Conservation (phyloP, 2,113 vertebrate species). For the Natator depressus region DNA sequence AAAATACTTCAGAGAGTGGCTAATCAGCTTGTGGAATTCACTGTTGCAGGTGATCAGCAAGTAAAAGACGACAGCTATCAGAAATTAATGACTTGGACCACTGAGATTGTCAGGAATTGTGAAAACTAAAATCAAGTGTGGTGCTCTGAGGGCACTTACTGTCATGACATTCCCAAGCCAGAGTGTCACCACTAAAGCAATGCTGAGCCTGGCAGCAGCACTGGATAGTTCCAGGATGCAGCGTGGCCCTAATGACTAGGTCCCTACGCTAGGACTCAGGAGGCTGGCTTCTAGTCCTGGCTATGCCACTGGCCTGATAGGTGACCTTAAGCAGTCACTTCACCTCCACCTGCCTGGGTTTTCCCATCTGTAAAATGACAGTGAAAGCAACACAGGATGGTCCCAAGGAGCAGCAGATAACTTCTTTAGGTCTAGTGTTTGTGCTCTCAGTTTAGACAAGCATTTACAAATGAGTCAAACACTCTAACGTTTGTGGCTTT, state of each 20-base stretch:
- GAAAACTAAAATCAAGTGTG: background rate
- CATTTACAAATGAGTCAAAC: too few relatives aligned
- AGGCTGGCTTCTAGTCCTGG: background rate
- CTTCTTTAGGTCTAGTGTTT: background rate
- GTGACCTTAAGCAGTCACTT: background rate
- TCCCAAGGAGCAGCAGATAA: fast-evolving
- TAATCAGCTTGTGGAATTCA: background rate
- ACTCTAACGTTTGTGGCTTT: background rate
- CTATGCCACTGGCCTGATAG: background rate
- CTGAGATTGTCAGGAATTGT: background rate
- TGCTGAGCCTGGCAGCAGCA: fast-evolving
- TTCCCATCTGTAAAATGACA: background rate
- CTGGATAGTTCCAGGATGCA: background rate
- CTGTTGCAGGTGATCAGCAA: background rate
- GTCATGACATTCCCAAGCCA: fast-evolving
- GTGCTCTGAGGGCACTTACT: background rate
- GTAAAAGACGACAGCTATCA: background rate
- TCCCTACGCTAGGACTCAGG: background rate
- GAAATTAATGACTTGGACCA: background rate
- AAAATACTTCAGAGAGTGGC: background rate
- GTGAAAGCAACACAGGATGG: background rate
- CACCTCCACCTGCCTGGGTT: background rate
- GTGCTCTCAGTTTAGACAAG: too few relatives aligned
- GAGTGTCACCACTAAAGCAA: background rate
- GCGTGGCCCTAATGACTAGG: background rate